Evolutionary conservation across 2,113 vertebrate genomes (phyloP).

Genomic region (Xiphophorus hellerii): DNA sequence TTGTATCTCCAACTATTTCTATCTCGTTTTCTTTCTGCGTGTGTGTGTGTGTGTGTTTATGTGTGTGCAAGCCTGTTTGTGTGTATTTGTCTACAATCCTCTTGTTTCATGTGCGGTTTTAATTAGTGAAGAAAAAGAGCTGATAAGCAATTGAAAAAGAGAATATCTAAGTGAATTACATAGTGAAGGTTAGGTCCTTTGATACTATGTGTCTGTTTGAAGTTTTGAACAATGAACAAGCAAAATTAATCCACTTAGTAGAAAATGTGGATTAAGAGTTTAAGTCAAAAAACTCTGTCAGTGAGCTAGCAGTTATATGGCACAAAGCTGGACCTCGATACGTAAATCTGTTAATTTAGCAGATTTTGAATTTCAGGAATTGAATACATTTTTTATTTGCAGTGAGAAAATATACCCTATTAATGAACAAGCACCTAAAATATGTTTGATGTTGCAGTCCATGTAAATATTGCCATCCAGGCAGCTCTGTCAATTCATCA

Average conservation of each 20-base stretch:
- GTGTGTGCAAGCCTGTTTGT: conserved; percentile 5
- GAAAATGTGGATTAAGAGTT: conserved; percentile 36
- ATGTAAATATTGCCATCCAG: neutral
- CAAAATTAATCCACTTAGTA: conserved; percentile 38
- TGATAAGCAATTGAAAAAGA: conserved; percentile 80
- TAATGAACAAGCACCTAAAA: neutral
- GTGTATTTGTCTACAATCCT: conserved; percentile 72
- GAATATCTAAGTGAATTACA: conserved; percentile 46
- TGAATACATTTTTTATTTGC: neutral
- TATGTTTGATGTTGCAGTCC: neutral
- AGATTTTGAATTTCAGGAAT: neutral
- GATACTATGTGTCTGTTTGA: conserved; percentile 44
- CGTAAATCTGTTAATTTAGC: neutral
- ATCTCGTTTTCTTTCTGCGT: conserved; percentile 33
- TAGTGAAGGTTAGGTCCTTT: conserved; percentile 46
- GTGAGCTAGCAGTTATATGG: conserved; percentile 10
- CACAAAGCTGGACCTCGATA: neutral
- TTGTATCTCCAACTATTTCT: conserved; percentile 85
- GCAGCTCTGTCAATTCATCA: too few relatives aligned
- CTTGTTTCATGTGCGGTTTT: conserved; percentile 85
- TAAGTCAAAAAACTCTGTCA: neutral
- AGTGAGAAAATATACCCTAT: neutral
- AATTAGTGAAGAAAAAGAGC: conserved; percentile 90
- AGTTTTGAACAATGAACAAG: conserved; percentile 42
- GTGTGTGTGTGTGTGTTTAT: conserved; percentile 7